A percentile compares a stretch with the other conserved stretches of the same genome.
Conservation (phyloP, 2,113 vertebrate genomes). For the Cromileptes altivelis region DNA sequence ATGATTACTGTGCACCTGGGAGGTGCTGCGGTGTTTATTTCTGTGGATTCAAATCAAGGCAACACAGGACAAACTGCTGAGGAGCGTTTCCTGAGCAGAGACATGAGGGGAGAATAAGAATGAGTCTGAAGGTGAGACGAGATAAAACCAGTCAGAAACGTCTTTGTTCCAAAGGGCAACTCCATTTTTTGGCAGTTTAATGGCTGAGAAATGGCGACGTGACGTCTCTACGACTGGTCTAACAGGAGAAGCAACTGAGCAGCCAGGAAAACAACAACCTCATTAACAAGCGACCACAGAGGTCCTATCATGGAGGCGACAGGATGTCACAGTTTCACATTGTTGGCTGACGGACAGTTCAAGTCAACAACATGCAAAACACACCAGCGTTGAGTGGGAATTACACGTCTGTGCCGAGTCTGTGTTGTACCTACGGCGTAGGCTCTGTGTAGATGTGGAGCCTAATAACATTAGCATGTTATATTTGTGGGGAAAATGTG, state of each 20-base stretch:
- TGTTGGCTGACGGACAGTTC: neutral
- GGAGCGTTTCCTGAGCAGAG: conserved; percentile 25
- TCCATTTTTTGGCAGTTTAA: neutral
- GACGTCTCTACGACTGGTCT: neutral
- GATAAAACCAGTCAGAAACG: conserved; percentile 4
- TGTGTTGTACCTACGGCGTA: no score
- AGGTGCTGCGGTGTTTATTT: conserved; percentile 42
- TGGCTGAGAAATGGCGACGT: neutral
- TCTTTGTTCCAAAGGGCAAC: conserved; percentile 15
- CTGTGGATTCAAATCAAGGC: conserved; percentile 38
- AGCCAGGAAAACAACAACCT: neutral
- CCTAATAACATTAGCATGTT: no score
- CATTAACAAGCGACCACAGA: neutral
- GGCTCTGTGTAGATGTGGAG: no score
- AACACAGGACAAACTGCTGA: conserved; percentile 21
- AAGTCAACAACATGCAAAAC: no score
- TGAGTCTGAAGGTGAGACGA: conserved; percentile 26
- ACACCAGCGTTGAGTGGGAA: no score
- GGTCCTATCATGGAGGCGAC: neutral
- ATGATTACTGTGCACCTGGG: conserved; percentile 58
- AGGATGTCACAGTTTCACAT: neutral
- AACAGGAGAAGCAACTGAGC: neutral
- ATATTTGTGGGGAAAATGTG: no score
- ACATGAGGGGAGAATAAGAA: conserved; percentile 36
- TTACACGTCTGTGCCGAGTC: no score